Base-by-base conservation (phyloP, 2,888 invertebrate species). In the Netelia inedita region DNA sequence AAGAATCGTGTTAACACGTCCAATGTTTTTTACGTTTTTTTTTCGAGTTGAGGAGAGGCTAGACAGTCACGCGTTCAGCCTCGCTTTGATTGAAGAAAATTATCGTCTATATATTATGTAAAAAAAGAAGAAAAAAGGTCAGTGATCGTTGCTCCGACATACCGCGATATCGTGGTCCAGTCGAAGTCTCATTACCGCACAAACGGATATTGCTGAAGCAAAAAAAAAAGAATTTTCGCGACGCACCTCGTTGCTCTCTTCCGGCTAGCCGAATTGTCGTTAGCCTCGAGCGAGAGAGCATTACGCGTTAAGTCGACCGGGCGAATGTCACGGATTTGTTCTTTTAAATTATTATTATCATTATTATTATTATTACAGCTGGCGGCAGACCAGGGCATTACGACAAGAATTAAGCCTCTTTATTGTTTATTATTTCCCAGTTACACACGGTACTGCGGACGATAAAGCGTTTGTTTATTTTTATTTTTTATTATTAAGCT, bases 351-450 rank as follows among this genome's bases (percentile, higher is more conserved):
- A 50, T 50, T 50, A 50, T 28, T 61, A 43, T 72, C 11, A 43
- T 73, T 68, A 19, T 61, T 57, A 46, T 35, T 71, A 68, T 71
- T 79, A 61, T 82, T 23, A 79, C 65, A 85, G 79, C 82, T 80
- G 82, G 86, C 80, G 76, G 69, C 87, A 87, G 85, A 86, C 80
- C 80, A 84, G 91, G 91, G 91, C 91, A 91, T 91, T 91, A 91
- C 55, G 83, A 85, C 80, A 85, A 87, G 80, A 88, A 79, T 83
- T 83, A 86, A 88, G 78, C 83, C 86, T 88, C 85, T 71, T 83
- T 85, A 68, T 63, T 83, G 68, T 57, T 63, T 28, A 43, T 61
- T 78, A 43, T 57, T 78, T 57, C 65, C 66, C 19, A 72, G 55
- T 74, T 74, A 78, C 68, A 75, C 68, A 35, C n/a, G n/a, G 72